Conservation (phyloP, 2,113 vertebrate genomes). For the Lipophrys pholis region DNA sequence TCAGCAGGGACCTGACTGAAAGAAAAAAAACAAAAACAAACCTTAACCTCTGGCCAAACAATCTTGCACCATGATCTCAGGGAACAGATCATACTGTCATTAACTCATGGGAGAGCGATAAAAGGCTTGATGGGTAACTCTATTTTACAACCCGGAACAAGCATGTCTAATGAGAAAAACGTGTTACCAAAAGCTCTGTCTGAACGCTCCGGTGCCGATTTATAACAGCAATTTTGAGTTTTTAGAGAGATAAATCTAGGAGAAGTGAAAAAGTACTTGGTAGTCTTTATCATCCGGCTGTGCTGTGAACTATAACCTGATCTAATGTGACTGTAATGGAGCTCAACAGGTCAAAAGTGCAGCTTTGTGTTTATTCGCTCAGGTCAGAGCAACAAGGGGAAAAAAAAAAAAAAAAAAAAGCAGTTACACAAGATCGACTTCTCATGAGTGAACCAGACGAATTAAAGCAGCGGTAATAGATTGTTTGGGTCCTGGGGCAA, state of each 20-base stretch:
- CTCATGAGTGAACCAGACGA: background rate
- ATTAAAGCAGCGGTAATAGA: slow-evolving; percentile 7
- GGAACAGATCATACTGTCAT: slow-evolving; percentile 2
- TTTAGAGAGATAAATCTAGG: background rate
- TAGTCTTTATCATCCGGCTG: background rate
- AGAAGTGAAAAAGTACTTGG: slow-evolving; percentile 2
- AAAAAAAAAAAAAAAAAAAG: slow-evolving; percentile 1
- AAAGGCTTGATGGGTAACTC: slow-evolving; percentile 17
- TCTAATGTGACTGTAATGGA: no score
- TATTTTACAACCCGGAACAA: slow-evolving; percentile 32
- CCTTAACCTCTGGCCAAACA: slow-evolving; percentile 15
- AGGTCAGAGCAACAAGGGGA: no score
- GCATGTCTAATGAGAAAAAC: slow-evolving; percentile 27
- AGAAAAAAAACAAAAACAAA: background rate
- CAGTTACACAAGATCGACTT: background rate
- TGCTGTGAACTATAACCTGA: no score
- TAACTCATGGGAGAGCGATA: slow-evolving; percentile 25
- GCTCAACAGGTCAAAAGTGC: no score
- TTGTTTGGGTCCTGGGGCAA: background rate
- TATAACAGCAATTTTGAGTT: slow-evolving; percentile 13
- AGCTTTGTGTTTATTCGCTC: no score
- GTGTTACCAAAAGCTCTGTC: slow-evolving; percentile 7
- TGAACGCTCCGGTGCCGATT: slow-evolving; percentile 9
- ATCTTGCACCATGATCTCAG: slow-evolving; percentile 8
- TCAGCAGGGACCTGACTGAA: slow-evolving; percentile 17